phyloP scores from a whole-genome alignment of 1,140 invertebrate species.

The Heliothis virescens region DNA sequence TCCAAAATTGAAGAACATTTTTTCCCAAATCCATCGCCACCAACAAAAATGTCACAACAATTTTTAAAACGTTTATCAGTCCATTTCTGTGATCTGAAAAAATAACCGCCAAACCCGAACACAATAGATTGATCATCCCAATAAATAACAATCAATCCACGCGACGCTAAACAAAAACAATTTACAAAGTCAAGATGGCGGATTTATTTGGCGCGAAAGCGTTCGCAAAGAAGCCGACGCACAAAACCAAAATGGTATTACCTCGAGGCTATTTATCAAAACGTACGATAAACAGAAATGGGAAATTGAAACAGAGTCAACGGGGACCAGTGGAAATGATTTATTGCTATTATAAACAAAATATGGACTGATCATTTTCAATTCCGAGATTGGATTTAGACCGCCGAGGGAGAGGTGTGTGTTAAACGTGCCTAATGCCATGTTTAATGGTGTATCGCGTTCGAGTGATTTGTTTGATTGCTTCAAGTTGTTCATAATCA shows the following conservation, averaged over 20 bases:
- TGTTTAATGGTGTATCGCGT: slow-evolving; percentile 47
- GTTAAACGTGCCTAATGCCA: slow-evolving; percentile 54
- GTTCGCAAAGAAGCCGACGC: slow-evolving; percentile 33
- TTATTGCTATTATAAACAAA: slow-evolving; percentile 83
- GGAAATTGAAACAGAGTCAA: slow-evolving; percentile 85
- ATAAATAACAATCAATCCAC: slow-evolving; percentile 72
- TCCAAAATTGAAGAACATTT: neutral
- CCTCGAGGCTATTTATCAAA: slow-evolving; percentile 81
- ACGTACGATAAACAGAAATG: slow-evolving; percentile 81
- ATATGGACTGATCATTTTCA: slow-evolving; percentile 82
- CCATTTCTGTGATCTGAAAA: slow-evolving; percentile 15
- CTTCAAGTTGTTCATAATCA: slow-evolving; percentile 3
- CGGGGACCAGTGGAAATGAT: slow-evolving; percentile 77
- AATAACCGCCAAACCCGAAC: slow-evolving; percentile 37
- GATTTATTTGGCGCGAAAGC: slow-evolving; percentile 80
- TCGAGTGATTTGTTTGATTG: slow-evolving; percentile 42
- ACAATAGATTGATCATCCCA: slow-evolving; percentile 54
- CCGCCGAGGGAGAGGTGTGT: slow-evolving; percentile 62
- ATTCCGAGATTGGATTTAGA: slow-evolving; percentile 75
- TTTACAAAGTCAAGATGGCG: slow-evolving; percentile 79
- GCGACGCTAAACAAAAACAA: slow-evolving; percentile 72
- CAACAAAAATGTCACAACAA: neutral
- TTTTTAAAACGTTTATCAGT: slow-evolving; percentile 19
- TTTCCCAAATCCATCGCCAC: neutral
- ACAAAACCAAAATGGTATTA: slow-evolving; percentile 51